A percentile compares a stretch with the other conserved stretches of the same genome.
Conservation (phyloP, 92 coral and sea anemone species). For the Meandrina meandrites region DNA sequence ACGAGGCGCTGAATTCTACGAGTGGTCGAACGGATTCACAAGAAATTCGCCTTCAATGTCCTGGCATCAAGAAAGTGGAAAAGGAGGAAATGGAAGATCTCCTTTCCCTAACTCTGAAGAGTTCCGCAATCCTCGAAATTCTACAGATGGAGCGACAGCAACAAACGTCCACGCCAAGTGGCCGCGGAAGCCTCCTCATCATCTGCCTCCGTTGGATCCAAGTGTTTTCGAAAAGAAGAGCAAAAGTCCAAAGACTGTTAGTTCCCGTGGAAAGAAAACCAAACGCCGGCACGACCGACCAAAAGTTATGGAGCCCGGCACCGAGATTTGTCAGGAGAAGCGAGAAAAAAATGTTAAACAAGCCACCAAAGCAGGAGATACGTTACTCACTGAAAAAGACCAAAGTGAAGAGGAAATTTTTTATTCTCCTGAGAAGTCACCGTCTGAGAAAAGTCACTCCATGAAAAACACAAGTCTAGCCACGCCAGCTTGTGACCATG, state of each 20-base stretch:
- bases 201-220: slow-evolving; percentile 17
- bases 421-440: neutral
- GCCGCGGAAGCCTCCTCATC: neutral
- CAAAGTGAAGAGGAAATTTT: neutral
- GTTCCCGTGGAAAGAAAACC: neutral
- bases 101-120: neutral
- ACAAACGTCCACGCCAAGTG: neutral
- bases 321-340: neutral
- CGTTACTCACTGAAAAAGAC: neutral
- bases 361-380: neutral
- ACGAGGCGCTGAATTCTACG: neutral
- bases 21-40: neutral
- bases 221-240: neutral
- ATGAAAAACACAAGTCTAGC: neutral
- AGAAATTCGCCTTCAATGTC: neutral
- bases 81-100: neutral
- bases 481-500: neutral
- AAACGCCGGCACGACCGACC: neutral
- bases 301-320: neutral
- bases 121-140: neutral
- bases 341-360: neutral
- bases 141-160: neutral
- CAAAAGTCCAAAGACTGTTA: neutral
- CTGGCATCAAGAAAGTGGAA: neutral
- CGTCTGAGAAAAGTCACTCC: neutral